These are phyloP conservation scores for Galeopterus variegatus DNA, from an alignment of 2,113 vertebrate genomes.

Conservation along the genomic window DNA sequence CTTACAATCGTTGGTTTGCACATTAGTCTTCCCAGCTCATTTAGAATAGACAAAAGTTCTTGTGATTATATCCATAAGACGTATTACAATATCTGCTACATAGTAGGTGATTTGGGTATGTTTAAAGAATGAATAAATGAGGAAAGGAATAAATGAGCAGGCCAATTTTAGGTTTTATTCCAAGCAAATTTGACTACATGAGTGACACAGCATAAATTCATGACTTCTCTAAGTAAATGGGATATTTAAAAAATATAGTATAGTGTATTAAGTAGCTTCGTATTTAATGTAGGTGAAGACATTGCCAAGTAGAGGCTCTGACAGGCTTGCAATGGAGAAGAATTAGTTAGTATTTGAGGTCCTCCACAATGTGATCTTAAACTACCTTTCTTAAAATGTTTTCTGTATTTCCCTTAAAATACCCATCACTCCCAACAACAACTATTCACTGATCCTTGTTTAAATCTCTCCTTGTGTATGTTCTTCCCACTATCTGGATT, in stretches of 20 bases:
- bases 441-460: background rate
- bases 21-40: background rate
- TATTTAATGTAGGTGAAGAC: background rate
- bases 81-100: background rate
- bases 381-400: background rate
- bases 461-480: background rate
- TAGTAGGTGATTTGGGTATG: background rate
- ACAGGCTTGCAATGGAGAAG: background rate
- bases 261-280: background rate
- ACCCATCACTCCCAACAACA: background rate
- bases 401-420: constrained; percentile 47
- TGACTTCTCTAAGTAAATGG: background rate
- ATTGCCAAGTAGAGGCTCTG: background rate
- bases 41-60: background rate
- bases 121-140: background rate
- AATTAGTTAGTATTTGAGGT: background rate
- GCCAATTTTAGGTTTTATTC: constrained; percentile 4
- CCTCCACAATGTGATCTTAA: background rate
- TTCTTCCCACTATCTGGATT: background rate
- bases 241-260: background rate
- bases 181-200: background rate
- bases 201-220: background rate
- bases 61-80: background rate
- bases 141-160: constrained; percentile 5
- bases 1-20: background rate